Evolutionary conservation across 2,797 vertebrate species (phyloP), one percentile per base, ranked within the genome.

Genomic region (Parauchenoglanis ngamensis): DNA sequence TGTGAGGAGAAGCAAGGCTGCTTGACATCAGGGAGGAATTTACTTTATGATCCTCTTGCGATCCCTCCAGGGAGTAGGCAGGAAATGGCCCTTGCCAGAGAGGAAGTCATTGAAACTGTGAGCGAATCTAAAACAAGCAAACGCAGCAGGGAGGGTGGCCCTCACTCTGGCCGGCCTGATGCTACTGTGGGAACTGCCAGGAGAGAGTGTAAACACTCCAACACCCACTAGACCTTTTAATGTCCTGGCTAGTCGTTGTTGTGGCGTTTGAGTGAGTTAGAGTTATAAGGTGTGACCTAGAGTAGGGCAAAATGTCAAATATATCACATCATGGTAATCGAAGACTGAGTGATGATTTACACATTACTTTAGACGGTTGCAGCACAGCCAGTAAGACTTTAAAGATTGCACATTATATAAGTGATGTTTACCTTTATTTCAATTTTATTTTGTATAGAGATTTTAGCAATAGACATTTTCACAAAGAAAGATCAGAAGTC

Each of bases 31-130:
- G 89, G 92, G 92, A 94, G 91, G 94, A 95, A 95, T 95, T 95
- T 93, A 93, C 91, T 95, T 95, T 95, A 95, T 94, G 93, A 92
- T 91, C 93, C 90, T 92, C 92, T 92, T 93, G 92, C 92, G 91
- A 93, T 92, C 90, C 92, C 96, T 94, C 95, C 90, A 88, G 95
- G 95, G 95, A 95, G 80, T 89, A 80, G 92, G 93, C 95, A 96
- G 96, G 96, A 96, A 96, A 95, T 95, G 94, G 93, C 93, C 94
- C 92, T 91, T 91, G 93, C 94, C 91, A 94, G 91, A 95, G 90
- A 95, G 96, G 96, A 96, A 96, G 95, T 95, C 92, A 95, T 96
- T 95, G 96, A 96, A 96, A 95, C 94, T 93, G 92, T 93, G 94
- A 95, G 94, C 94, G 94, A 95, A 95, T 94, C 94, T 95, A 95